Conservation (phyloP, 2,797 vertebrate genomes). For the Nannoperca australis region DNA sequence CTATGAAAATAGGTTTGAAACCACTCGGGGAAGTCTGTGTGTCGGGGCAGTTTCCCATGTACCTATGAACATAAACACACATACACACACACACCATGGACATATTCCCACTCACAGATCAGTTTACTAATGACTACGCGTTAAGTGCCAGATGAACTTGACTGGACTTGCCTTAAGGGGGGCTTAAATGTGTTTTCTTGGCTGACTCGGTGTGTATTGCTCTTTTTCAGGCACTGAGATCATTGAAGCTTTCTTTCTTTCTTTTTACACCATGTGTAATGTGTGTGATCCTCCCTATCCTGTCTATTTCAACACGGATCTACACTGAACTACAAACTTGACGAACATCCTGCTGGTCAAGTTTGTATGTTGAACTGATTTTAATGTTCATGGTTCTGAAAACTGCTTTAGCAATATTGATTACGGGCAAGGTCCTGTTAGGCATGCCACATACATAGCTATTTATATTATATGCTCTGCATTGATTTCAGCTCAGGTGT, state of each 20-base stretch:
- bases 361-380: conserved; percentile 22
- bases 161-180: conserved; percentile 60
- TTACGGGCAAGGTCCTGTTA: conserved; percentile 41
- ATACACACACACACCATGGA: conserved; percentile 29
- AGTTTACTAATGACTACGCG: conserved; percentile 61
- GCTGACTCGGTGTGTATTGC: conserved; percentile 29
- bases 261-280: not conserved
- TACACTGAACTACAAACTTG: no score
- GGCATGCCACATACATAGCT: conserved; percentile 37
- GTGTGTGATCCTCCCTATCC: not conserved
- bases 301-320: no score
- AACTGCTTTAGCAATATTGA: conserved; percentile 48
- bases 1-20: conserved; percentile 60
- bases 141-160: conserved; percentile 68
- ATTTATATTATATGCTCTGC: conserved; percentile 46
- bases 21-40: conserved; percentile 39
- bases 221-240: conserved; percentile 31
- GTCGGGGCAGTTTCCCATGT: conserved; percentile 48
- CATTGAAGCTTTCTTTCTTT: conserved; percentile 21
- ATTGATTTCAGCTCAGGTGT: conserved; percentile 68
- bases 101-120: conserved; percentile 61
- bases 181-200: conserved; percentile 66
- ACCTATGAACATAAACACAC: conserved; percentile 17
- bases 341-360: conserved; percentile 9
- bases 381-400: conserved; percentile 37